Evolutionary conservation across 2,888 invertebrate species (phyloP).

Genomic region (Crioceris asparagi): DNA sequence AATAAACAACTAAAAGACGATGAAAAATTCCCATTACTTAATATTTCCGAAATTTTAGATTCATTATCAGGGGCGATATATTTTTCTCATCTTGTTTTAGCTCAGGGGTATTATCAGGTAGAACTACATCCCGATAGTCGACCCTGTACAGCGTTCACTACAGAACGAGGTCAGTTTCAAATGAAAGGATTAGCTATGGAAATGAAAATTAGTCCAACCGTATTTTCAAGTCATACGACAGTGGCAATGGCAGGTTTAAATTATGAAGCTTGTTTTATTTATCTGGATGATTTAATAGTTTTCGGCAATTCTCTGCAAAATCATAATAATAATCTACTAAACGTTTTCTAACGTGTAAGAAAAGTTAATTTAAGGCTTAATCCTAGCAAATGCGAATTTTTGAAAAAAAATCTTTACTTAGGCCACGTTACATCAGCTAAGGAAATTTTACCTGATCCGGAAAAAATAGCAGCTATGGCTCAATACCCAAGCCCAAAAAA

Average conservation of each 20-base stretch:
- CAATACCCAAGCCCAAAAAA: constrained; percentile 16
- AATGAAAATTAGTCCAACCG: neutral
- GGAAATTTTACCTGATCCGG: constrained; percentile 14
- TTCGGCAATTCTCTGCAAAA: constrained; percentile 1
- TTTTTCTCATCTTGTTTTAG: constrained; percentile 20
- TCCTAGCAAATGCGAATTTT: constrained; percentile 4
- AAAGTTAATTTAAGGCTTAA: constrained; percentile 3
- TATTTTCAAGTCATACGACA: neutral
- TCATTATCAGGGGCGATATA: constrained; percentile 21
- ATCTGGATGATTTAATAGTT: constrained; percentile 6
- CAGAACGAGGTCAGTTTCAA: constrained; percentile 1
- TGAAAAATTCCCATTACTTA: constrained; percentile 1
- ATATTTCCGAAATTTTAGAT: constrained; percentile 22
- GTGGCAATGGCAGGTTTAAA: constrained; percentile 5
- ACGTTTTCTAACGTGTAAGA: neutral
- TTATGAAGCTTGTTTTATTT: constrained; percentile 3
- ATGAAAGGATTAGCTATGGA: too few species aligned
- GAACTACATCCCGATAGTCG: constrained; percentile 15
- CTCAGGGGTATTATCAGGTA: constrained; percentile 23
- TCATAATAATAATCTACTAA: neutral
- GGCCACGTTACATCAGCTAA: constrained; percentile 1
- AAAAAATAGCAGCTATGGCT: constrained; percentile 13
- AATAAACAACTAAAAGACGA: too few species aligned
- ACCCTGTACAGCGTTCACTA: constrained; percentile 3
- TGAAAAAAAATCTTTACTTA: constrained; percentile 1